These are phyloP conservation scores for Stomatorhinus ivindoensis DNA, from an alignment of 2,113 vertebrate genomes.

Conservation along the genomic window DNA sequence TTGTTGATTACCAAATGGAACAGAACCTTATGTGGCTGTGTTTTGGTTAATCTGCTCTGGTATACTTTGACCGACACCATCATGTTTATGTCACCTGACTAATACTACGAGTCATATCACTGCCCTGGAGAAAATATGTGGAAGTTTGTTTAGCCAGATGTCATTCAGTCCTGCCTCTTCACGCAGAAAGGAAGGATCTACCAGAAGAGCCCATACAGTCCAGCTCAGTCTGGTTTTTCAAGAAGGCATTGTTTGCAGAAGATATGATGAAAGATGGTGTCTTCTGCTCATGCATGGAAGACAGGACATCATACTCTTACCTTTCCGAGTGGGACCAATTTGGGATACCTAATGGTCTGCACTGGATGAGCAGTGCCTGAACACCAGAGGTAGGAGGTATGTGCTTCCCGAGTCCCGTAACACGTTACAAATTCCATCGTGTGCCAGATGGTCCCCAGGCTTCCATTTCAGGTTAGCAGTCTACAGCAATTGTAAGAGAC, in stretches of 20 bases:
- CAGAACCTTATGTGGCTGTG: not conserved
- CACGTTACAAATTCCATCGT: not conserved
- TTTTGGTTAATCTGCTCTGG: not conserved
- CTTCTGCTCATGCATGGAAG: not conserved
- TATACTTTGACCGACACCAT: not conserved
- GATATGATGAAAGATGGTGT: not conserved
- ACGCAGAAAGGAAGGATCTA: not conserved
- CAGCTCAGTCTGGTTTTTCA: not conserved
- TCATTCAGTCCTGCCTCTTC: not conserved
- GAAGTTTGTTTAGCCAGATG: not conserved
- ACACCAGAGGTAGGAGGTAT: not conserved
- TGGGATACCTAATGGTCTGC: not conserved
- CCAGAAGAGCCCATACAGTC: not conserved
- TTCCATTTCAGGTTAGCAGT: not conserved
- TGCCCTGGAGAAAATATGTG: not conserved
- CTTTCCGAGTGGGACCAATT: constrained; percentile 9
- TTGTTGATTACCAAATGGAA: not conserved
- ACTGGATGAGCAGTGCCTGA: not conserved
- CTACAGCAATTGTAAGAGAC: not conserved
- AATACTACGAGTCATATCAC: not conserved
- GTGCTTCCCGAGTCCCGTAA: not conserved
- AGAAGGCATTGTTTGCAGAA: not conserved
- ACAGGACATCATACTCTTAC: not conserved
- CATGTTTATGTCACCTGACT: not conserved
- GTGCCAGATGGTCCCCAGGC: not conserved